Evolutionary conservation across 1,140 invertebrate genomes (phyloP).

Genomic region (Drosophila truncata): DNA sequence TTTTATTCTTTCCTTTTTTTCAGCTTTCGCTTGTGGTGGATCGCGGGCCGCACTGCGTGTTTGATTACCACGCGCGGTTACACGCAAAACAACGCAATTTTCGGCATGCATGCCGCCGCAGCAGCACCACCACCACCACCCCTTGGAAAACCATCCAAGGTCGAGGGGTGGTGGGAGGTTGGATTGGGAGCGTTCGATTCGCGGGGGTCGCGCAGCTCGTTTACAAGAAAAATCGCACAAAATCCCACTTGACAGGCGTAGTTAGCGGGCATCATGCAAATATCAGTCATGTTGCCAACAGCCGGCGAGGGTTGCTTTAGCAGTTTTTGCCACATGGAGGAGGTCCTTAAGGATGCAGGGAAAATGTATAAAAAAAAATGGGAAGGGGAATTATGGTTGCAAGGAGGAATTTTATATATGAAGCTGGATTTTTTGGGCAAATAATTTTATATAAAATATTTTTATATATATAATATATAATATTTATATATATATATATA

Average conservation of each 20-base stretch:
- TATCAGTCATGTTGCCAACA: slow-evolving; percentile 74
- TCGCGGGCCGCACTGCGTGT: slow-evolving; percentile 64
- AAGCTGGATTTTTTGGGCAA: no score
- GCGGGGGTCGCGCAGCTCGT: slow-evolving; percentile 63
- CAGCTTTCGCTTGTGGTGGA: slow-evolving; percentile 8
- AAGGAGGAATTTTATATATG: no score
- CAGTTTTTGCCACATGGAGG: not conserved
- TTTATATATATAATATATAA: no score
- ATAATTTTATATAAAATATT: no score
- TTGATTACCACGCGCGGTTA: slow-evolving; percentile 85
- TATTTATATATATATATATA: no score
- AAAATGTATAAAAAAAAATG: not conserved
- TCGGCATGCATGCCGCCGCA: slow-evolving; percentile 78
- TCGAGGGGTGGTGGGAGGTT: not conserved
- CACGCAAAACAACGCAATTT: slow-evolving; percentile 85
- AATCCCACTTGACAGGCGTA: slow-evolving; percentile 85
- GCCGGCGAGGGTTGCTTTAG: slow-evolving; percentile 46
- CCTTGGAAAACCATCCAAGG: slow-evolving; percentile 18
- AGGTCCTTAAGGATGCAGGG: not conserved
- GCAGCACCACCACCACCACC: slow-evolving; percentile 10
- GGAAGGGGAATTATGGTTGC: not conserved
- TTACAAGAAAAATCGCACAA: slow-evolving; percentile 85
- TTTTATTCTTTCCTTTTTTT: not conserved
- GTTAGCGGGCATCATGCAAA: slow-evolving; percentile 83
- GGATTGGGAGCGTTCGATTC: slow-evolving; percentile 32